Conservation (phyloP, 2,113 vertebrate genomes). For the Coptodon rendalli region DNA sequence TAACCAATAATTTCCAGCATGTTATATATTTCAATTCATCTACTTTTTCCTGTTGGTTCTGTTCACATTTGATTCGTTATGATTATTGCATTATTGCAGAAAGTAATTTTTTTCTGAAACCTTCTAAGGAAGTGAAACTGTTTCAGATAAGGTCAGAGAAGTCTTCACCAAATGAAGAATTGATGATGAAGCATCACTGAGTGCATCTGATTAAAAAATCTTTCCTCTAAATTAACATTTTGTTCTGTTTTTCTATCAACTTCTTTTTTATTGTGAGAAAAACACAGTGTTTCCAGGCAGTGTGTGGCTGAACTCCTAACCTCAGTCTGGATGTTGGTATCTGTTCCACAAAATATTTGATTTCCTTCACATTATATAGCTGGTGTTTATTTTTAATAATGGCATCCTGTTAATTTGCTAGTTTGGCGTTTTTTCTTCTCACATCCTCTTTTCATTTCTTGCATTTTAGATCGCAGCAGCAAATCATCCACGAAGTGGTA, state of each 20-base stretch:
- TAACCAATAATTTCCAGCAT: neutral
- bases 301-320: neutral
- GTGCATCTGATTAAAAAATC: neutral
- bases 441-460: slow-evolving; percentile 25
- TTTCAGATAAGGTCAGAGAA: neutral
- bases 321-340: neutral
- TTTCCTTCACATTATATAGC: neutral
- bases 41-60: neutral
- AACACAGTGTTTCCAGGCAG: neutral
- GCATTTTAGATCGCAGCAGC: neutral
- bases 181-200: slow-evolving; percentile 8
- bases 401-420: neutral
- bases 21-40: neutral
- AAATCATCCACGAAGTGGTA: neutral
- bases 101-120: neutral
- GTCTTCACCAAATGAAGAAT: neutral
- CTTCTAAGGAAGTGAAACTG: slow-evolving; percentile 16
- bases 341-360: slow-evolving; percentile 35
- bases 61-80: fast-evolving
- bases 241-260: slow-evolving; percentile 25
- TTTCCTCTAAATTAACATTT: neutral
- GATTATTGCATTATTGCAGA: neutral
- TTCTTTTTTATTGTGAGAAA: neutral
- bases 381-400: neutral
- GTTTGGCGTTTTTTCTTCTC: neutral